Evolutionary conservation across 2,888 invertebrate species (phyloP).

Genomic region (Cylindroiulus punctatus): DNA sequence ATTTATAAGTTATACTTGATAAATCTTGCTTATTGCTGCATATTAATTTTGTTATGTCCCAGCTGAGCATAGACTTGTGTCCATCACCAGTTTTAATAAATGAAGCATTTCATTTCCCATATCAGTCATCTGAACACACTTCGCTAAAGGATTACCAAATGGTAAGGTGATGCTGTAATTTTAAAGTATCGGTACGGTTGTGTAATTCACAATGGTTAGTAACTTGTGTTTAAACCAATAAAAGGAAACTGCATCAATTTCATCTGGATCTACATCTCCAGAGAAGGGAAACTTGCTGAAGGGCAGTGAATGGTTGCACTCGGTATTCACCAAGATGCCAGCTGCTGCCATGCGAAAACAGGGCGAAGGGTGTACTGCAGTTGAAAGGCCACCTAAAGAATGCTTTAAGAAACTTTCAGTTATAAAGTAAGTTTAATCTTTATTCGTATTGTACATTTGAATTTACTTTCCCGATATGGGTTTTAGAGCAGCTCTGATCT

Average conservation of each 20-base stretch:
- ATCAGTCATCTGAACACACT: background rate
- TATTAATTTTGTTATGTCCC: background rate
- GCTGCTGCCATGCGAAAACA: background rate
- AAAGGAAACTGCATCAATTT: background rate
- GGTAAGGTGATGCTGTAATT: background rate
- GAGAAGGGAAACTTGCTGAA: background rate
- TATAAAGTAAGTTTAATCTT: background rate
- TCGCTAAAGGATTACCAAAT: background rate
- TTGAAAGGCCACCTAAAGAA: background rate
- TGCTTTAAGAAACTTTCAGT: background rate
- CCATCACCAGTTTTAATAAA: constrained; percentile 1
- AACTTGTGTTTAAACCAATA: background rate
- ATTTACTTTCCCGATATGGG: no score
- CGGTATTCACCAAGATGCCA: background rate
- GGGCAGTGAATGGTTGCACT: constrained; percentile 1
- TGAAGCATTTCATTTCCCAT: background rate
- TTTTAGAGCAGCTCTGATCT: background rate
- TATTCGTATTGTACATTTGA: no score
- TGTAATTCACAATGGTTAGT: no score
- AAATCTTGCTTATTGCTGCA: background rate
- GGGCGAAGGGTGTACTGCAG: background rate
- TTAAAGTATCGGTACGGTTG: background rate
- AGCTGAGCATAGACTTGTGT: background rate
- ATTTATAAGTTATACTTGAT: background rate
- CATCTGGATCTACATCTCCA: background rate